Evolutionary conservation across 2,888 invertebrate species (phyloP), one percentile per base, ranked within the genome.

Genomic region (Oasisia sp.): DNA sequence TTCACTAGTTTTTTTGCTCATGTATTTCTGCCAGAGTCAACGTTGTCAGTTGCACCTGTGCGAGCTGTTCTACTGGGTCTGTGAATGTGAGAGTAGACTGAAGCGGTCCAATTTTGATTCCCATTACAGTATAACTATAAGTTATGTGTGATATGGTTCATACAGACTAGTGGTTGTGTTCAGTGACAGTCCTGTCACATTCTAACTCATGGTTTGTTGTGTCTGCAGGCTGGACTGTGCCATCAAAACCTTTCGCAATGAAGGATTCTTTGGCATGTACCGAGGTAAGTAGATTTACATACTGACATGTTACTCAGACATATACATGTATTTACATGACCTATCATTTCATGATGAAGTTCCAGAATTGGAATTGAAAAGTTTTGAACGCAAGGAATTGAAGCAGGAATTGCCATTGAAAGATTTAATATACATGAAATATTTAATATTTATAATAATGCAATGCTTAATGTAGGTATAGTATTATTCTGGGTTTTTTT

Each of bases 241-340:
- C 95, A 97, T 97, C 93, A 98, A 99, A 97, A 99, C 99, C 0
- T 99, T 98, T 96, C 97, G 97, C 92, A 98, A 98, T 32, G 99
- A 99, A 96, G 99, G 99, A 0, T 99, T 99, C 96, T 98, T 99
- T 96, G 99, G 99, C 95, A 99, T 99, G 99, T 99, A 99, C 96
- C 97, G 98, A 95, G 97, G 97, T 97, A 95, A 27, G 74, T 74
- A 4, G 74, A 74, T 27, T 74, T 0, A 38, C 38, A 19, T 27
- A 19, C 27, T 19, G 4, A 27, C 38, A 12, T 50, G 50, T 12
- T 50, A 50, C 12, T 50, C 50, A 94, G 94, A 91, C 50, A 11
- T 12, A 74, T 91, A 9, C 92, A 44, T 91, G 12, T 91, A n/a
- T 38, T 38, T 32, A n/a, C 32, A n/a, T 90, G 45, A 89, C 19